Evolutionary conservation across 2,888 invertebrate species (phyloP), one percentile per base, ranked within the genome.

Genomic region (Linyphia triangularis): DNA sequence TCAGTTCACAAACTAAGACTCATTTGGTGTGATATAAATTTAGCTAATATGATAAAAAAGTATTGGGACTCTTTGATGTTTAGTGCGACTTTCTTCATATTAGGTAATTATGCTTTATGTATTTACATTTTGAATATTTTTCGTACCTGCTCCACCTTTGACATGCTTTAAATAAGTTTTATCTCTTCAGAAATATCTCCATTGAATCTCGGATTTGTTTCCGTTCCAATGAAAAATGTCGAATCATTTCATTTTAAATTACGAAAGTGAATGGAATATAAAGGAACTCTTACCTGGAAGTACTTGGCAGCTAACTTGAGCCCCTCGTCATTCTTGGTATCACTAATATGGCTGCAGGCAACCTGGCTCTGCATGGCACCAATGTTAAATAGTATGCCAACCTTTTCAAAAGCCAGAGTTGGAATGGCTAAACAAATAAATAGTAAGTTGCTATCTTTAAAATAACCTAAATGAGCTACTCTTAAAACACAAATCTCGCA

Each of bases 351-450:
- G 89, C 95, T 94, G 13, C 96, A 95, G 0, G 98, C 99, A 9
- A 98, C 95, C 84, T 96, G 95, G 92, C 97, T 97, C 94, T 98
- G 98, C 92, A 98, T 94, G 0, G 99, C 98, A 43, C 96, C 99
- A 91, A 98, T 97, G 93, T 99, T 99, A 94, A 98, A 99, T 79
- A 99, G 94, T 79, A 99, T 95, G 92, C 99, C 98, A 82, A 98
- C 95, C 92, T 97, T 97, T 94, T 99, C 99, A 93, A 96, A 99
- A 1, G 96, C 94, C 91, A 98, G 57, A 24, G 82, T 65, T 73
- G 81, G 78, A 22, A 90, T 30, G 22, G 85, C 89, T 89, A 28
- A 26, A 59, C 83, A 28, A 85, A 78, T 16, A 83, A 85, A n/a
- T n/a, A n/a, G n/a, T n/a, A n/a, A n/a, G n/a, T n/a, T n/a, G n/a